Percentiles rank a stretch among this genome's conserved stretches.
Conservation (phyloP, 2,113 vertebrate genomes). For the Misgurnus anguillicaudatus region DNA sequence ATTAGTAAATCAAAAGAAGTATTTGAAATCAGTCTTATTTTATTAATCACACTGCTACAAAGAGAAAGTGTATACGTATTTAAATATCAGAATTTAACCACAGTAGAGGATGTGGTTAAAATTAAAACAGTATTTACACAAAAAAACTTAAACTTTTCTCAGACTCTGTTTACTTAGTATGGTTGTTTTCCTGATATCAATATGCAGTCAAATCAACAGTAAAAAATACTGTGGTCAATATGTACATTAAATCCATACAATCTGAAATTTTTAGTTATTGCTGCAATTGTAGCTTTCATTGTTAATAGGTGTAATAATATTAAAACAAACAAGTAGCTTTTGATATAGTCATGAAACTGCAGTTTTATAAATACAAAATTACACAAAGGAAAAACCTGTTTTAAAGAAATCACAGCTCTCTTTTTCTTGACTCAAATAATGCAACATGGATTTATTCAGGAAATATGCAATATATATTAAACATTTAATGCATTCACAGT, state of each 20-base stretch:
- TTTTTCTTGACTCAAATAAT: background rate
- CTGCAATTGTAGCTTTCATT: background rate
- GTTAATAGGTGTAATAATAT: background rate
- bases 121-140: constrained; percentile 13
- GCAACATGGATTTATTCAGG: background rate
- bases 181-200: background rate
- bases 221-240: background rate
- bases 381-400: background rate
- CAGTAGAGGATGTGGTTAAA: background rate
- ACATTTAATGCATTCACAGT: background rate
- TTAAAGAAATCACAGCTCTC: background rate
- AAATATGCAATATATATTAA: background rate
- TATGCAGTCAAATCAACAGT: background rate
- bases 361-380: background rate
- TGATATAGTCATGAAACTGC: background rate
- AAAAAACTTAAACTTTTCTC: background rate
- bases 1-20: background rate
- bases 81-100: constrained; percentile 6
- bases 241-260: background rate
- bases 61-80: background rate
- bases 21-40: background rate
- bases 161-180: background rate
- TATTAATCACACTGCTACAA: background rate
- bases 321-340: constrained; percentile 6
- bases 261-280: background rate